Evolutionary conservation across 1,140 invertebrate species (phyloP).

Genomic region (Caligus rogercresseyi): DNA sequence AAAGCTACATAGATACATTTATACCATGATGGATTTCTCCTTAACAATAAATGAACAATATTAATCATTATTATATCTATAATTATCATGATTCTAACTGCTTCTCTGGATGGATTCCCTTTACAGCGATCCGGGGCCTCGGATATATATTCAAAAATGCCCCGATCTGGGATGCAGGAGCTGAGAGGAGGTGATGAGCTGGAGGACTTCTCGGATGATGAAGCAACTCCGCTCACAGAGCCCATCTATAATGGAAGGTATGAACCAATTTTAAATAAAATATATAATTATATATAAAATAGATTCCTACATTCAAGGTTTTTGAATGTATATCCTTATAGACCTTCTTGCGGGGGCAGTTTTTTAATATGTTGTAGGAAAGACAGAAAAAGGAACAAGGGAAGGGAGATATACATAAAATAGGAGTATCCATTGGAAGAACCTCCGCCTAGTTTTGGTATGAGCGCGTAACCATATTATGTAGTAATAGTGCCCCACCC

Average conservation of each 20-base stretch:
- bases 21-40: background rate
- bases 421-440: too few relatives aligned
- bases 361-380: too few relatives aligned
- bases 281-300: conserved; percentile 8
- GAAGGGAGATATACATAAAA: too few relatives aligned
- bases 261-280: conserved; percentile 23
- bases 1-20: too few relatives aligned
- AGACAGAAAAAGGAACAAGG: too few relatives aligned
- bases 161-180: background rate
- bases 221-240: conserved; percentile 51
- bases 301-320: background rate
- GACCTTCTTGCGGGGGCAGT: conserved; percentile 20
- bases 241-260: conserved; percentile 73
- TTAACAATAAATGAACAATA: background rate
- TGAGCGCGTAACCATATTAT: too few relatives aligned
- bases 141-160: conserved; percentile 4
- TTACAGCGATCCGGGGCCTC: conserved; percentile 5
- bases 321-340: background rate
- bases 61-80: background rate
- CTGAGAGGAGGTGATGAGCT: conserved; percentile 31
- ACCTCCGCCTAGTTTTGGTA: too few relatives aligned
- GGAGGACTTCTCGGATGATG: conserved; percentile 58
- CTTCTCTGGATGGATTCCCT: too few relatives aligned
- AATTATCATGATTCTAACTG: background rate
- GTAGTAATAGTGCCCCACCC: too few relatives aligned